Evolutionary conservation across 2,113 vertebrate species (phyloP).

Genomic region (Steatornis caripensis): DNA sequence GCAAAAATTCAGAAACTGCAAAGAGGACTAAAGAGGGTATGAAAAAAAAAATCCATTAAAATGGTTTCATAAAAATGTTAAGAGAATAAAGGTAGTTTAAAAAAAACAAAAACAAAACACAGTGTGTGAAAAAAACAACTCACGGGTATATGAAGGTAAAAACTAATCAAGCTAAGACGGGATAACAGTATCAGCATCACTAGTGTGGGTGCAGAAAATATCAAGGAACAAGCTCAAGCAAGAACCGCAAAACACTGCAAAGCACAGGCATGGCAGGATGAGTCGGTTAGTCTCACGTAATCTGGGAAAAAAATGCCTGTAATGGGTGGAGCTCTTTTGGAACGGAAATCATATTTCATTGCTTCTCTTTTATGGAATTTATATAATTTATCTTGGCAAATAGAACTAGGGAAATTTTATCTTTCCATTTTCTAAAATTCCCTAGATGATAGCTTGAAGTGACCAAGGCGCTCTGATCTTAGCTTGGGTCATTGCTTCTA

Average conservation of each 20-base stretch:
- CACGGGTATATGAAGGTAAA: neutral
- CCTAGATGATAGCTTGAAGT: neutral
- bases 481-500: neutral
- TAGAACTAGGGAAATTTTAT: neutral
- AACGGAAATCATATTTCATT: neutral
- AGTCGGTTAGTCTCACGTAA: neutral
- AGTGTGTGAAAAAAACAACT: neutral
- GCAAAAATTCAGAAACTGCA: neutral
- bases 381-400: neutral
- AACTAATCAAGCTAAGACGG: neutral
- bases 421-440: neutral
- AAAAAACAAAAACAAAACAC: neutral
- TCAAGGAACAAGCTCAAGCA: neutral
- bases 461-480: neutral
- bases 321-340: neutral
- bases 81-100: neutral
- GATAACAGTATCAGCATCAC: neutral
- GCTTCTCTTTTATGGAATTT: neutral
- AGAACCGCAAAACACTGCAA: neutral
- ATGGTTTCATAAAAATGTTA: neutral
- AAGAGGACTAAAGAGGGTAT: neutral
- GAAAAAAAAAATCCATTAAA: neutral
- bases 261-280: neutral
- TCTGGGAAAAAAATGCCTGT: neutral
- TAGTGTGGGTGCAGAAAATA: neutral